Evolutionary conservation across 2,888 invertebrate species (phyloP).

Genomic region (Cryptocheilus praepositus): DNA sequence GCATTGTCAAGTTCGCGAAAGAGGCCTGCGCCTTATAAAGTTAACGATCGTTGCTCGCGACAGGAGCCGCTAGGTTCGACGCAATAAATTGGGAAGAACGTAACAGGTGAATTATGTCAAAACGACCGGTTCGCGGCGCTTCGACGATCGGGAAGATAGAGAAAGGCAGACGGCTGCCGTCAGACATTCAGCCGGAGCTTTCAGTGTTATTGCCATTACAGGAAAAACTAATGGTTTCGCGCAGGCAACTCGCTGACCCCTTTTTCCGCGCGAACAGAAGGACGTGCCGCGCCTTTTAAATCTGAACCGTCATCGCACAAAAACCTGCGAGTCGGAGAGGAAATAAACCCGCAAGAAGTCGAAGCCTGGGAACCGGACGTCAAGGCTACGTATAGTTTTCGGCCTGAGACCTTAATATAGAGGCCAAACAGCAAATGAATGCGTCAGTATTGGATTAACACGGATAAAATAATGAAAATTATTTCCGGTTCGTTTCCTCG

Average conservation of each 20-base stretch:
- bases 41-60: conserved; percentile 41
- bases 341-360: too few species aligned
- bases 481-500: too few species aligned
- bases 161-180: background rate
- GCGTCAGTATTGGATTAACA: too few species aligned
- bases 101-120: conserved; percentile 58
- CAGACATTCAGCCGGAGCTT: conserved; percentile 3
- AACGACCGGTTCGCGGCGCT: conserved; percentile 51
- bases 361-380: too few species aligned
- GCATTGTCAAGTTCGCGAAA: too few species aligned
- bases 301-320: too few species aligned
- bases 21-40: conserved; percentile 51
- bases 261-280: background rate
- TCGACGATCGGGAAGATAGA: conserved; percentile 24
- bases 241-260: background rate
- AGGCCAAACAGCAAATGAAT: too few species aligned
- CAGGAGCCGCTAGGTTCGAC: conserved; percentile 14
- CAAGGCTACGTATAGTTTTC: too few species aligned
- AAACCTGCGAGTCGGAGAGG: too few species aligned
- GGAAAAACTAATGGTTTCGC: too few species aligned
- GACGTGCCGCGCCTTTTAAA: background rate
- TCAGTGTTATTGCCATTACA: conserved; percentile 10
- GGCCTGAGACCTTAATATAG: too few species aligned
- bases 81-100: conserved; percentile 45
- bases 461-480: too few species aligned